A percentile compares a stretch with the other conserved stretches of the same genome.
phyloP scores from a whole-genome alignment of 2,888 invertebrate genomes.

The Mythimna albipuncta region DNA sequence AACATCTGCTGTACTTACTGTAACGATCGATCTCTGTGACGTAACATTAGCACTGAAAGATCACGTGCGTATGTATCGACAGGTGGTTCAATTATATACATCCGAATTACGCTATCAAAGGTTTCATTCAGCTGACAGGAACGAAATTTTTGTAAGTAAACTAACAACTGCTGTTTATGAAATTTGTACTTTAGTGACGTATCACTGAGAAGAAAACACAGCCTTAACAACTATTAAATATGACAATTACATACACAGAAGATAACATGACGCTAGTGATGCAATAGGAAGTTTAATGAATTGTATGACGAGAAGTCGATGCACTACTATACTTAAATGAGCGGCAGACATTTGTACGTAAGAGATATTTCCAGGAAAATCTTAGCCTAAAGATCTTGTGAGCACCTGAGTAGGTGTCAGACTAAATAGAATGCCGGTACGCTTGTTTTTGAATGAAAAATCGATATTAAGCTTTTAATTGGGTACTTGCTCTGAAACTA shows the following conservation, averaged over 20 bases:
- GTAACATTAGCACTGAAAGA: conserved; percentile 54
- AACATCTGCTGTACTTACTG: conserved; percentile 50
- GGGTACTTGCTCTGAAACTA: conserved; percentile 7
- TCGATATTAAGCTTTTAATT: conserved; percentile 50
- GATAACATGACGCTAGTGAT: not conserved
- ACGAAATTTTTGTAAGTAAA: not conserved
- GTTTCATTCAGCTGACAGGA: conserved; percentile 23
- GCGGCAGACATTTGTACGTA: conserved; percentile 27
- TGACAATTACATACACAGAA: not conserved
- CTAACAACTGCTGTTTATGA: not conserved
- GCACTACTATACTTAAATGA: conserved; percentile 34
- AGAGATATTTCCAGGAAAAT: conserved; percentile 47
- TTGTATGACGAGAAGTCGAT: conserved; percentile 11
- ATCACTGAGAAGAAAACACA: not conserved
- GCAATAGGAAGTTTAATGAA: not conserved
- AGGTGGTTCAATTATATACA: conserved; percentile 52
- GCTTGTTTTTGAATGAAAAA: conserved; percentile 42
- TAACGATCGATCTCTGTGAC: conserved; percentile 45
- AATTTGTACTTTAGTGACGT: not conserved
- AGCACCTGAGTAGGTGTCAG: conserved; percentile 64
- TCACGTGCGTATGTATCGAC: conserved; percentile 42
- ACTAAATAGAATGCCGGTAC: conserved; percentile 63
- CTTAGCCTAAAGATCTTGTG: conserved; percentile 35
- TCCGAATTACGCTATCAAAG: conserved; percentile 33
- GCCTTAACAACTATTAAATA: not conserved